Base-by-base conservation (phyloP, 2,888 invertebrate species). In the Melanostoma scalare region DNA sequence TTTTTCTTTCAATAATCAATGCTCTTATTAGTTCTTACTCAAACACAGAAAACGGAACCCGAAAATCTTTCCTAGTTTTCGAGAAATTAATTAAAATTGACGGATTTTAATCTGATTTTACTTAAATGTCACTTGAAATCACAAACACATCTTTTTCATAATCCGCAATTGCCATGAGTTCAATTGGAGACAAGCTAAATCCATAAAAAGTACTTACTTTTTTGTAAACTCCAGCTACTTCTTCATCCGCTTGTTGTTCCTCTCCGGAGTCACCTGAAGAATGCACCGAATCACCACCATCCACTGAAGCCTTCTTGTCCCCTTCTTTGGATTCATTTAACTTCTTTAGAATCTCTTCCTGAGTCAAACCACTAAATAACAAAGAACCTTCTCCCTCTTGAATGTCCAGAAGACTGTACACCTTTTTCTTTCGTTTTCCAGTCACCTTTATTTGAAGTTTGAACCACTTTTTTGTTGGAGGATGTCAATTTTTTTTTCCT, bases 321-420 rank as follows among this genome's bases (percentile, higher is more conserved):
- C 63, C 58, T 5, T n/a, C 6, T 38, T 79, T 71, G 2, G 75
- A 75, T 35, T 86, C 80, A 52, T 55, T 86, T 4, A 86, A 60
- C 36, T 81, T 85, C 48, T 86, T 86, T 44, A 86, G 42, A 5
- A 86, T n/a, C 9, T 87, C 85, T 3, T 75, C 53, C 4, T 85
- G 85, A 0, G 86, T 77, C 4, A 86, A 48, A 33, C 86, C 74
- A 56, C 85, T 76, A 48, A 87, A 87, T 40, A 87, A 48, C 9
- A 48, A 31, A 2, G 61, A 72, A 33, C 55, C 40, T 6, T 85
- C 86, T 3, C 85, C 85, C 35, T 86, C 80, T 1, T 71, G 60
- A 50, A 85, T 80, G 46, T 88, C 86, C 9, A 85, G 42, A 6
- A 88, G 65, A 33, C 84, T 84, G 55, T 85, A 88, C 0, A 46